These are phyloP conservation scores for Brachionus calyciflorus DNA, from an alignment of 1,140 invertebrate species.

Conservation along the genomic window DNA sequence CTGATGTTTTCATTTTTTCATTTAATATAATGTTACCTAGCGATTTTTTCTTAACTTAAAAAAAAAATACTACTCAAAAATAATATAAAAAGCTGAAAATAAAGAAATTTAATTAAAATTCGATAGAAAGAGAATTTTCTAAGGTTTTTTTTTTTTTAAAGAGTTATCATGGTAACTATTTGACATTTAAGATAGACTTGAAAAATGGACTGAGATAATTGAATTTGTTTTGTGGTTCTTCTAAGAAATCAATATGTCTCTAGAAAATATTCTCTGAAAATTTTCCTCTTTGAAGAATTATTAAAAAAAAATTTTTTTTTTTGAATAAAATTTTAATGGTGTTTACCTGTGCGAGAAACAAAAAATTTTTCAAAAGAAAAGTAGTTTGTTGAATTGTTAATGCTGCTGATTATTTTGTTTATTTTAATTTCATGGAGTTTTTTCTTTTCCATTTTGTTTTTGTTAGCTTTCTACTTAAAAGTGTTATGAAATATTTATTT, in stretches of 20 bases:
- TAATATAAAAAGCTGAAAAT: constrained; percentile 9
- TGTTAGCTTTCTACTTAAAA: neutral
- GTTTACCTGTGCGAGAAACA: constrained; percentile 20
- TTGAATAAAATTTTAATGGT: neutral
- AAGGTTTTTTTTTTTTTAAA: too few relatives aligned
- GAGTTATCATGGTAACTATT: too few relatives aligned
- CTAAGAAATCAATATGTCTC: too few relatives aligned
- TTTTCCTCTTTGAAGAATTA: neutral
- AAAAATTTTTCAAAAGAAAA: too few relatives aligned
- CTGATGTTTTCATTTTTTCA: constrained; percentile 36
- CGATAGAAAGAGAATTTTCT: too few relatives aligned
- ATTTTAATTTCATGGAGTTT: neutral
- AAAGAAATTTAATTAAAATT: neutral
- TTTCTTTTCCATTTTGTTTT: neutral
- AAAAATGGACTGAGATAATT: too few relatives aligned
- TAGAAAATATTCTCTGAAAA: too few relatives aligned
- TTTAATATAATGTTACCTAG: constrained; percentile 36
- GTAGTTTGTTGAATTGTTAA: neutral
- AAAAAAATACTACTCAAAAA: too few relatives aligned
- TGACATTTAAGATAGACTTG: too few relatives aligned
- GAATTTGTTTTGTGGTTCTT: too few relatives aligned
- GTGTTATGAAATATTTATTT: neutral
- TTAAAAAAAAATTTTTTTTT: neutral
- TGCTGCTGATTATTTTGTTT: constrained; percentile 1
- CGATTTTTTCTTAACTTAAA: neutral